Evolutionary conservation across 2,888 invertebrate genomes (phyloP), one percentile per base, ranked within the genome.

Genomic region (Macroteleia sp.): DNA sequence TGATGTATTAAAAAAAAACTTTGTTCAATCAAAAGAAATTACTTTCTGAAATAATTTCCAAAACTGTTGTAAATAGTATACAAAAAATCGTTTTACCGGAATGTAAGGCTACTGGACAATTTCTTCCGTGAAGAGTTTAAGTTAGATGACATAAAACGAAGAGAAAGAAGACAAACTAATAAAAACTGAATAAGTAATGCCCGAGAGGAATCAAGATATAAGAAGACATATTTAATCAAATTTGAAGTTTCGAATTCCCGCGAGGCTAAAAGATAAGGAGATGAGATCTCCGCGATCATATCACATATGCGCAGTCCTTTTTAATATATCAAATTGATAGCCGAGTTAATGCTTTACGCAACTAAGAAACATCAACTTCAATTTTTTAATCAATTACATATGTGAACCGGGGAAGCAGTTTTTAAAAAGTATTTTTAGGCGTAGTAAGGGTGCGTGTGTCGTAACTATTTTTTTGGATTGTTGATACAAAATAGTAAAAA

Each of bases 101-200:
- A 61, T 54, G 67, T 48, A 67, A 16, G 28, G 12, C 10, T 41
- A 54, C 22, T 41, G 39, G 39, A 64, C 46, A 54, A 67, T 74
- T 74, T 74, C 74, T 75, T 75, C 74, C 61, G 25, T 75, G 74
- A 67, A 75, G 74, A 75, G 74, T 75, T 75, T 75, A 75, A 61
- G 30, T 75, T 66, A 52, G n/a, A 32, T 22, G 25, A 25, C 3
- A 52, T 28, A 32, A 14, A 54, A 39, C 2, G 10, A 25, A 42
- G 22, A 34, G 32, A 4, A 22, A 59, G 20, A 36, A 48, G 6
- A 25, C 1, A 20, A 59, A 34, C 17, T 48, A 20, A 41, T 50
- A 52, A 32, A 42, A 50, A 34, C n/a, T n/a, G n/a, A n/a, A n/a
- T n/a, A n/a, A n/a, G n/a, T n/a, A n/a, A n/a, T n/a, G n/a, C n/a